phyloP scores from a whole-genome alignment of 2,113 vertebrate genomes.

The Notiomystis cincta region DNA sequence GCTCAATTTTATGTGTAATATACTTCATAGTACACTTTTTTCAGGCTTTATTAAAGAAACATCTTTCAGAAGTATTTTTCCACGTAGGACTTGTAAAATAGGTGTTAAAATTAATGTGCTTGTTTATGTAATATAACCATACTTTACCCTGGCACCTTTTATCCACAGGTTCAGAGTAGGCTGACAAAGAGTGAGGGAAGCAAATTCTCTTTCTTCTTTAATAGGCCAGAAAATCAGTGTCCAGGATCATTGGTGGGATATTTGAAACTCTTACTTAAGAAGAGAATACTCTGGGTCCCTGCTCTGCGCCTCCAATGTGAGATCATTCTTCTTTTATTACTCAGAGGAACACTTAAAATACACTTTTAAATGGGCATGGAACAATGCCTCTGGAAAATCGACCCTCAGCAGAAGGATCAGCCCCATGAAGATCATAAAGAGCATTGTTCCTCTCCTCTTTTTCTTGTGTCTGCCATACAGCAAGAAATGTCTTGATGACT shows the following conservation, averaged over 20 bases:
- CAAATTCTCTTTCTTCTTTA: background rate
- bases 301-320: background rate
- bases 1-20: background rate
- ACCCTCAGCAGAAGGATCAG: background rate
- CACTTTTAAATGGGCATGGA: background rate
- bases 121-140: background rate
- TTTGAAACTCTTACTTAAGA: background rate
- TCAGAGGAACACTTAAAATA: background rate
- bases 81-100: background rate
- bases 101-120: background rate
- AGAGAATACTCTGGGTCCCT: background rate
- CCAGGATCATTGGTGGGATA: background rate
- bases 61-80: background rate
- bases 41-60: background rate
- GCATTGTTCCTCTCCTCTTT: background rate
- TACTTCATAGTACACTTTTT: background rate
- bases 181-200: background rate
- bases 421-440: background rate
- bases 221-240: background rate
- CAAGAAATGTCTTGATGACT: background rate
- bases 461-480: background rate
- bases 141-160: background rate
- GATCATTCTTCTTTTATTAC: background rate
- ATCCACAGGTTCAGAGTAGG: background rate
- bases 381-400: background rate